Evolutionary conservation across 2,113 vertebrate species (phyloP), one percentile per base, ranked within the genome.

Genomic region (Xyrauchen texanus): DNA sequence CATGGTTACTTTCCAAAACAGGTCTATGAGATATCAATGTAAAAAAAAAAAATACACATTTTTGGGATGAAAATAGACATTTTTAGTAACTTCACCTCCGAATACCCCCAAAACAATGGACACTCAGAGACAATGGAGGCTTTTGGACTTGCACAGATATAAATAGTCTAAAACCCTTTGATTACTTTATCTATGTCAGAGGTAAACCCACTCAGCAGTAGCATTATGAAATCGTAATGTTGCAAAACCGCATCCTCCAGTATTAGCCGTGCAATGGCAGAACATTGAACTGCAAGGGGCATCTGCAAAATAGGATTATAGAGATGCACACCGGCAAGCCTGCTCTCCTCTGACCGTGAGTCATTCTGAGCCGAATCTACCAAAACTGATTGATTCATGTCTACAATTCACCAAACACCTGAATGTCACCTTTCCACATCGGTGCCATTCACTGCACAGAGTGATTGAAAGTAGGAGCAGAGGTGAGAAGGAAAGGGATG

Each of bases 361-460:
- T 64, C 68, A 81, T 85, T 85, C 72, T 68, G 21, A 34, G 21
- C 21, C 3, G 51, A 65, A 69, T 66, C 44, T 69, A 83, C 83
- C 76, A 79, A 84, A 82, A 82, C 81, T 42, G 73, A 77, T 82
- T 84, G 82, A 84, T 84, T 86, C 82, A 68, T 52, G 67, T 80
- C 65, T 47, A 68, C 13, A 61, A 80, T 72, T 62, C 72, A 68
- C 72, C 71, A 80, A 65, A 82, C 78, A 77, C 74, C 81, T 67
- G 79, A 84, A 86, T 82, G 80, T 84, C 80, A 86, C 82, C 82
- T 82, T 84, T 86, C 77, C 80, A 84, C 79, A 80, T 70, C 53
- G 66, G 42, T 82, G 80, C 53, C 46, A 74, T 80, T 78, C 66
- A 80, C 73, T 8, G 49, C 21, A 69, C 57, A 77, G 71, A 63